phyloP scores from a whole-genome alignment of 2,113 vertebrate genomes.

The Albula glossodonta region DNA sequence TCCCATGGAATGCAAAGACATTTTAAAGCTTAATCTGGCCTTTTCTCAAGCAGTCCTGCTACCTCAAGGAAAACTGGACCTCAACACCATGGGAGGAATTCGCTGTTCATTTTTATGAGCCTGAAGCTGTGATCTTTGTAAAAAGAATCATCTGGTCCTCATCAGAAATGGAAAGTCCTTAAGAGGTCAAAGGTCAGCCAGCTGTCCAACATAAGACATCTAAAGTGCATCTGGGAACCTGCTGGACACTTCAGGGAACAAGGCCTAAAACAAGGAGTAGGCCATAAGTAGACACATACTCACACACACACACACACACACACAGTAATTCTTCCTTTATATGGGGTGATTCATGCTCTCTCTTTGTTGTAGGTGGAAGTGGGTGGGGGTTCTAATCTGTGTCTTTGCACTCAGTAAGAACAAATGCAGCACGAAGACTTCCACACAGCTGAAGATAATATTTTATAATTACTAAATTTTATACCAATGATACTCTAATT shows the following conservation, averaged over 20 bases:
- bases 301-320: slow-evolving; percentile 3
- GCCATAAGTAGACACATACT: not conserved
- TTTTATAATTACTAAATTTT: not conserved
- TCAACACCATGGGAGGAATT: slow-evolving; percentile 45
- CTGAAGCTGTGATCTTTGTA: slow-evolving; percentile 69
- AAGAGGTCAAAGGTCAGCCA: slow-evolving; percentile 64
- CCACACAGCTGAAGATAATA: not conserved
- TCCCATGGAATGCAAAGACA: slow-evolving; percentile 23
- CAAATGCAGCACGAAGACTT: not conserved
- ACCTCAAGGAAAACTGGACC: slow-evolving; percentile 54
- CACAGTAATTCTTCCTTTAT: slow-evolving; percentile 18
- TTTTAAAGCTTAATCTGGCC: slow-evolving; percentile 49
- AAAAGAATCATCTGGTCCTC: slow-evolving; percentile 62
- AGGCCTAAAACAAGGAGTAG: not conserved
- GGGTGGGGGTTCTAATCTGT: not conserved
- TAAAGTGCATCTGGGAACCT: slow-evolving; percentile 55
- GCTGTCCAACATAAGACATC: slow-evolving; percentile 48
- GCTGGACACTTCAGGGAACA: slow-evolving; percentile 33
- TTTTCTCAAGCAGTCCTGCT: slow-evolving; percentile 31
- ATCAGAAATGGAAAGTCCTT: slow-evolving; percentile 59
- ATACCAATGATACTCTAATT: not conserved
- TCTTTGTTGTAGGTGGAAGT: not conserved
- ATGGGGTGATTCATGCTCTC: slow-evolving; percentile 13
- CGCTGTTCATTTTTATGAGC: slow-evolving; percentile 67
- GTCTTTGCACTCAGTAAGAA: not conserved